Conservation (phyloP, 1,140 invertebrate genomes). For the Drosophila setifemur region DNA sequence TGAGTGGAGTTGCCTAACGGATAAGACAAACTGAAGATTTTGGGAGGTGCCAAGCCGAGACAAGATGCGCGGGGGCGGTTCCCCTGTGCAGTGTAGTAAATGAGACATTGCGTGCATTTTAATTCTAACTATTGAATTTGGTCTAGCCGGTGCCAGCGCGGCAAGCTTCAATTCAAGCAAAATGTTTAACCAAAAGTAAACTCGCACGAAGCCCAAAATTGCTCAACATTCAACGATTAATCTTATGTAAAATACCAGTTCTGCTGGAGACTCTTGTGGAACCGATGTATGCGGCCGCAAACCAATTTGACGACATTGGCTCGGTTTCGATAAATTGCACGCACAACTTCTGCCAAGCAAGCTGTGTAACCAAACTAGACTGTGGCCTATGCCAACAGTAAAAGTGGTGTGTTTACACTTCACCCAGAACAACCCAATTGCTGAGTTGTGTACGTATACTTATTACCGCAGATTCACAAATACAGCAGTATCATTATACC, state of each 20-base stretch:
- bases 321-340: no score
- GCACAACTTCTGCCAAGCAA: conserved; percentile 18
- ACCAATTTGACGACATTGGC: background rate
- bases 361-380: conserved; percentile 23
- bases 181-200: conserved; percentile 2
- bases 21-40: no score
- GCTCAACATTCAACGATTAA: conserved; percentile 35
- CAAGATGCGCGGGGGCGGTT: no score
- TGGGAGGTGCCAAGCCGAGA: no score
- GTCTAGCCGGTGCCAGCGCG: no score
- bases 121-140: no score
- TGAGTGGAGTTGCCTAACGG: background rate
- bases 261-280: background rate
- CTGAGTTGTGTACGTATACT: no score
- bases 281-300: background rate
- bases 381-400: conserved; percentile 7
- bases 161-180: background rate
- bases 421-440: background rate
- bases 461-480: no score
- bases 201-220: conserved; percentile 39
- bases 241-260: conserved; percentile 75
- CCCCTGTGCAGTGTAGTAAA: no score
- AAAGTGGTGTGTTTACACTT: conserved; percentile 46
- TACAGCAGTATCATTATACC: no score
- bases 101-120: no score